Base-by-base conservation (phyloP, 1,140 invertebrate genomes). In the Meloidogyne exigua region DNA sequence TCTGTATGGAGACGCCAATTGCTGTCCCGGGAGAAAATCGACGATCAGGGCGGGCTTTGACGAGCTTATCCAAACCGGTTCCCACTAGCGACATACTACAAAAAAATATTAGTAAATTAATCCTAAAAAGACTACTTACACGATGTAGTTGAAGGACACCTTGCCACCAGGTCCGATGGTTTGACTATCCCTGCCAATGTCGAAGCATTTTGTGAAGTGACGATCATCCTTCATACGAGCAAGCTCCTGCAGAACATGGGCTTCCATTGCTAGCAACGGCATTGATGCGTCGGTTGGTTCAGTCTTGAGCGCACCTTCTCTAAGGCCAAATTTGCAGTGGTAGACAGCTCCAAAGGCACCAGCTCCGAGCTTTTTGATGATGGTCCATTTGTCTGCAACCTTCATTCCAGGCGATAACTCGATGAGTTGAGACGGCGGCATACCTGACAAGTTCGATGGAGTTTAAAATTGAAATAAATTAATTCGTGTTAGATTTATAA, bases 321-420 rank as follows among this genome's bases (percentile, higher is more conserved):
- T 21, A n/a, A 21, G 11, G n/a, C 44, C 32, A 12, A 15, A 18
- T 7, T 68, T 23, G 67, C 67, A 68, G 18, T 39, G 44, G 67
- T 68, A 68, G 21, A 68, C 67, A 26, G 67, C 67, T 11, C 81
- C 80, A 42, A 84, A 84, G 15, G 76, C 77, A 10, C 83, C 83
- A 64, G 84, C 83, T 13, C 83, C 83, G 12, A 84, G 76, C 74
- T 84, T 84, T 68, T 84, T 84, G 13, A 81, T 75, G 62, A 84
- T 79, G 25, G 49, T 75, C 82, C 82, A 83, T 36, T 44, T 36
- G 10, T 68, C 26, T 13, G 68, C 68, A 21, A 28, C 21, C 21
- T 12, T 21, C 26, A 44, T 68, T 15, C 68, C 68, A 11, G 68
- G 68, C 23, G 21, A 42, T 21, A 26, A 44, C 26, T 25, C 21